Conservation (phyloP, 2,888 invertebrate genomes). For the Marasmarcha lunaedactyla region DNA sequence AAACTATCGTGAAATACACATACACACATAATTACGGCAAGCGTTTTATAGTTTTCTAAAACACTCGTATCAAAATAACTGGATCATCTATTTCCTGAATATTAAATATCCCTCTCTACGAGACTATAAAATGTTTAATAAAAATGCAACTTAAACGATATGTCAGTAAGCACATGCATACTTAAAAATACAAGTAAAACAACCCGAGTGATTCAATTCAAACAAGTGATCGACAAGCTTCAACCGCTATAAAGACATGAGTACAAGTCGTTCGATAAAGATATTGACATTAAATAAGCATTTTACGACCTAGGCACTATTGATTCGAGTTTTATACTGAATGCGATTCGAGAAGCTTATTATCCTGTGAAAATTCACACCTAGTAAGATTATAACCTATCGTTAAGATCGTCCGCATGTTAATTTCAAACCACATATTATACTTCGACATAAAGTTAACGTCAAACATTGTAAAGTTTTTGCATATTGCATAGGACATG, state of each 20-base stretch:
- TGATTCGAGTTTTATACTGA: background rate
- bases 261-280: background rate
- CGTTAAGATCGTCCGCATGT: too few species aligned
- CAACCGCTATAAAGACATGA: background rate
- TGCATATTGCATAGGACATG: conserved; percentile 36
- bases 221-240: background rate
- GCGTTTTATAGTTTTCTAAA: too few species aligned
- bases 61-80: too few species aligned
- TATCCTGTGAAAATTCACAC: background rate
- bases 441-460: conserved; percentile 20
- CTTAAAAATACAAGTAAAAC: too few species aligned
- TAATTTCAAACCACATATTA: background rate
- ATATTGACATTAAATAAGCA: background rate
- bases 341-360: background rate
- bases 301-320: background rate
- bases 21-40: too few species aligned
- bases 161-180: too few species aligned
- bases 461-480: conserved; percentile 34
- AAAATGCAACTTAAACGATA: too few species aligned
- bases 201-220: background rate
- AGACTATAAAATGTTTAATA: too few species aligned
- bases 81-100: too few species aligned
- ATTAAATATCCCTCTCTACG: too few species aligned
- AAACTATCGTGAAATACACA: too few species aligned
- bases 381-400: background rate